phyloP scores from a whole-genome alignment of 2,797 vertebrate species.

The Setipinna tenuifilis region DNA sequence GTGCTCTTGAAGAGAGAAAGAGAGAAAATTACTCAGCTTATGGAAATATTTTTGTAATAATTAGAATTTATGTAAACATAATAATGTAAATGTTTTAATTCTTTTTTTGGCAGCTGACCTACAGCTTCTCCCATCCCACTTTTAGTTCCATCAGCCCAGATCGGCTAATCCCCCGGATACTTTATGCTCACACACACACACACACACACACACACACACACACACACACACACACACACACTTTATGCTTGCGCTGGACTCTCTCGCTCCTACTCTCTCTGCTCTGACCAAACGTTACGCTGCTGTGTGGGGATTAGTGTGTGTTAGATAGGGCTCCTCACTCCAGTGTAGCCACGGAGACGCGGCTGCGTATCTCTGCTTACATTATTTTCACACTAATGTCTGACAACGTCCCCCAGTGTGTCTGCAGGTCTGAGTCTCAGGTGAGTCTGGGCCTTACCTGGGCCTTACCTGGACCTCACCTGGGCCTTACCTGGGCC shows the following conservation, averaged over 20 bases:
- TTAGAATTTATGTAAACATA: slow-evolving; percentile 13
- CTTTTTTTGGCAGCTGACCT: background rate
- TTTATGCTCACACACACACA: too few species aligned
- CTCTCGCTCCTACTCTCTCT: background rate
- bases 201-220: too few species aligned
- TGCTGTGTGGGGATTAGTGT: background rate
- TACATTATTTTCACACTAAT: slow-evolving; percentile 45
- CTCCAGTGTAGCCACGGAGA: background rate
- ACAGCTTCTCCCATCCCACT: slow-evolving; percentile 7
- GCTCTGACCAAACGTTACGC: background rate
- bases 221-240: too few species aligned
- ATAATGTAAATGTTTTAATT: background rate
- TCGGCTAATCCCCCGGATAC: slow-evolving; percentile 14
- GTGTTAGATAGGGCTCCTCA: background rate
- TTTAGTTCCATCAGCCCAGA: slow-evolving; percentile 2
- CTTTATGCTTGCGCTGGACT: slow-evolving; percentile 4
- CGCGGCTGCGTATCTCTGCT: slow-evolving; percentile 37
- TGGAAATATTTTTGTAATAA: slow-evolving; percentile 8
- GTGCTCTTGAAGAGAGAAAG: slow-evolving; percentile 1
- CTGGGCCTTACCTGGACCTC: too few species aligned
- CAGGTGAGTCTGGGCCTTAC: too few species aligned
- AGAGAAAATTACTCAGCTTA: slow-evolving; percentile 1
- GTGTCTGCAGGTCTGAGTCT: too few species aligned
- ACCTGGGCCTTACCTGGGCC: too few species aligned
- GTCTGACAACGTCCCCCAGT: slow-evolving; percentile 30